Evolutionary conservation across 2,113 vertebrate species (phyloP).

Genomic region (Planiliza haematocheilus): DNA sequence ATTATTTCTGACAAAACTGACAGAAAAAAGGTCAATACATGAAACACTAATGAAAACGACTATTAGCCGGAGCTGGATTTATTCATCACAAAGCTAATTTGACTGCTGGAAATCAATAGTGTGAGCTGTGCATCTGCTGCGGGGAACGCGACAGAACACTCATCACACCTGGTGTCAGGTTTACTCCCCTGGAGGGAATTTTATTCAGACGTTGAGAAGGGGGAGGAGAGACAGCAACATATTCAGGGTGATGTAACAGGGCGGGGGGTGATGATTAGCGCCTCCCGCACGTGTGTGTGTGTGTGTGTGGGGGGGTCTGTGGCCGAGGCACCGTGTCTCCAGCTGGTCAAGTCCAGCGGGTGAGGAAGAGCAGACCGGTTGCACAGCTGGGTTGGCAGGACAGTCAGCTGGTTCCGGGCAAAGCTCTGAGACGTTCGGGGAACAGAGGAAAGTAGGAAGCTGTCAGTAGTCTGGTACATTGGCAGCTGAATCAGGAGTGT

Average conservation of each 20-base stretch:
- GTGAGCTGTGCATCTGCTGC: constrained; percentile 49
- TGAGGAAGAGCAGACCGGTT: constrained; percentile 1
- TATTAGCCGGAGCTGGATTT: constrained; percentile 9
- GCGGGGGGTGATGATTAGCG: constrained; percentile 28
- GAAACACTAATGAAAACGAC: background rate
- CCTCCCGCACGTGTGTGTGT: background rate
- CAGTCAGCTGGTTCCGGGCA: constrained; percentile 3
- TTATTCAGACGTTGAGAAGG: constrained; percentile 29
- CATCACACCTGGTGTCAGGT: constrained; percentile 47
- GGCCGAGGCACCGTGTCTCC: background rate
- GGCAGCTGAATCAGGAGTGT: constrained; percentile 38
- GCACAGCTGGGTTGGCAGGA: constrained; percentile 27
- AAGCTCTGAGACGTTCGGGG: constrained; percentile 16
- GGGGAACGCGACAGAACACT: constrained; percentile 22
- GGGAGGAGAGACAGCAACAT: constrained; percentile 4
- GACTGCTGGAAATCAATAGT: constrained; percentile 33
- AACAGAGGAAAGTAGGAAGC: constrained; percentile 5
- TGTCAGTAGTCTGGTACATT: constrained; percentile 9
- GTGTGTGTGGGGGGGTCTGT: background rate
- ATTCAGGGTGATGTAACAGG: constrained; percentile 26
- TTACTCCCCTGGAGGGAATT: constrained; percentile 37
- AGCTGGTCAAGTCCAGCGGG: constrained; percentile 29
- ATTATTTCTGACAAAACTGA: background rate
- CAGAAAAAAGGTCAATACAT: background rate
- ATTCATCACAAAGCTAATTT: constrained; percentile 42